phyloP scores from a whole-genome alignment of 2,113 vertebrate genomes.

The Apteryx owenii region DNA sequence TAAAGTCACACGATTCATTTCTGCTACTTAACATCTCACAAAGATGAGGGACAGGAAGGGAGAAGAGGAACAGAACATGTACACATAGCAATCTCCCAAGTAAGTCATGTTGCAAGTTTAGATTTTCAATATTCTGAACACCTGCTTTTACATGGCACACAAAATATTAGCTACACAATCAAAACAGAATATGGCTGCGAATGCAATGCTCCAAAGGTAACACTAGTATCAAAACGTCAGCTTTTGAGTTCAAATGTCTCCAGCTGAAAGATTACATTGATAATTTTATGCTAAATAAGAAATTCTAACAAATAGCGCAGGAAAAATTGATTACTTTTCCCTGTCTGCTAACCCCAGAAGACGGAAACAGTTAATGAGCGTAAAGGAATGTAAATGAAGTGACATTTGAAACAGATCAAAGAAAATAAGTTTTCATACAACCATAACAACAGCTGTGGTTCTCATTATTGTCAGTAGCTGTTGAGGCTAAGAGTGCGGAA shows the following conservation, averaged over 20 bases:
- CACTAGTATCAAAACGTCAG: background rate
- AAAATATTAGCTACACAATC: background rate
- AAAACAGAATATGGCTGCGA: background rate
- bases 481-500: background rate
- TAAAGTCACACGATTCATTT: background rate
- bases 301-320: background rate
- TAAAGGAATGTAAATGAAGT: background rate
- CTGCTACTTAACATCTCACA: background rate
- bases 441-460: background rate
- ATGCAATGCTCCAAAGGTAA: background rate
- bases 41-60: background rate
- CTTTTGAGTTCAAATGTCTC: background rate
- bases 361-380: background rate
- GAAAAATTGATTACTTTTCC: background rate
- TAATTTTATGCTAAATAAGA: background rate
- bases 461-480: background rate
- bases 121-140: background rate
- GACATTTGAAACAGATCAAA: background rate
- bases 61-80: background rate
- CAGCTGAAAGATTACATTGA: background rate
- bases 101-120: background rate
- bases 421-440: background rate
- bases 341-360: background rate
- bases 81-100: background rate
- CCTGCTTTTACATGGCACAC: background rate